Percentiles rank a stretch among this genome's conserved stretches.
Evolutionary conservation across 2,888 invertebrate species (phyloP).

Genomic region (Cetonia aurata): DNA sequence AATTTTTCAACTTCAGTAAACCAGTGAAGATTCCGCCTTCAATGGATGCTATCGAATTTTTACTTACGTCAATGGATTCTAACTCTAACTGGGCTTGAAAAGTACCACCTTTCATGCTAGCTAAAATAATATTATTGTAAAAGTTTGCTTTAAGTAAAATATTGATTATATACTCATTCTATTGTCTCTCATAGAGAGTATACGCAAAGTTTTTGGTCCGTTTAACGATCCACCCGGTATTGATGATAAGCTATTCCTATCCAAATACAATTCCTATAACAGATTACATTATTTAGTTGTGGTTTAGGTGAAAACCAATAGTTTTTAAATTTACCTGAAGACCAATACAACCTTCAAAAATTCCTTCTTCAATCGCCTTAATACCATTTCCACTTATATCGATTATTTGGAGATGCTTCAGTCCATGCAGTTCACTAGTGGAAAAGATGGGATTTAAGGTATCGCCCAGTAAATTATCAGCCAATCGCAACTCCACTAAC

Average conservation of each 20-base stretch:
- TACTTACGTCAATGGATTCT: slow-evolving; percentile 82
- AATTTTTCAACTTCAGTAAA: slow-evolving; percentile 74
- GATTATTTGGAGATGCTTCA: slow-evolving; percentile 78
- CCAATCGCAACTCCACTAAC: slow-evolving; percentile 78
- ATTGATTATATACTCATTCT: slow-evolving; percentile 77
- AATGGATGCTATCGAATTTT: slow-evolving; percentile 81
- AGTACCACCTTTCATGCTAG: slow-evolving; percentile 75
- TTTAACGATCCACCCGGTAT: slow-evolving; percentile 86
- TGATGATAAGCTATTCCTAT: slow-evolving; percentile 81
- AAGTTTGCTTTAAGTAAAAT: too few species aligned
- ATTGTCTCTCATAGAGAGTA: slow-evolving; percentile 83
- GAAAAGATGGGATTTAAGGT: slow-evolving; percentile 92
- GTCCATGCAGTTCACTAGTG: slow-evolving; percentile 84
- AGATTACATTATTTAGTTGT: slow-evolving; percentile 16
- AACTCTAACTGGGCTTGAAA: slow-evolving; percentile 79
- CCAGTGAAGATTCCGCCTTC: slow-evolving; percentile 83
- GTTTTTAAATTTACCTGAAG: slow-evolving; percentile 71
- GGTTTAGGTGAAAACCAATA: not conserved
- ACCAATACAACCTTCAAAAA: slow-evolving; percentile 85
- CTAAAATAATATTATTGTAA: slow-evolving; percentile 65
- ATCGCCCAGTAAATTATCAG: slow-evolving; percentile 89
- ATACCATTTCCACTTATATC: slow-evolving; percentile 87
- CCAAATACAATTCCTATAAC: slow-evolving; percentile 81
- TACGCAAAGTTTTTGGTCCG: slow-evolving; percentile 80
- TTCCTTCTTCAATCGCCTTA: slow-evolving; percentile 86